Conservation (phyloP, 2,888 invertebrate genomes). For the Lycaena phlaeas region DNA sequence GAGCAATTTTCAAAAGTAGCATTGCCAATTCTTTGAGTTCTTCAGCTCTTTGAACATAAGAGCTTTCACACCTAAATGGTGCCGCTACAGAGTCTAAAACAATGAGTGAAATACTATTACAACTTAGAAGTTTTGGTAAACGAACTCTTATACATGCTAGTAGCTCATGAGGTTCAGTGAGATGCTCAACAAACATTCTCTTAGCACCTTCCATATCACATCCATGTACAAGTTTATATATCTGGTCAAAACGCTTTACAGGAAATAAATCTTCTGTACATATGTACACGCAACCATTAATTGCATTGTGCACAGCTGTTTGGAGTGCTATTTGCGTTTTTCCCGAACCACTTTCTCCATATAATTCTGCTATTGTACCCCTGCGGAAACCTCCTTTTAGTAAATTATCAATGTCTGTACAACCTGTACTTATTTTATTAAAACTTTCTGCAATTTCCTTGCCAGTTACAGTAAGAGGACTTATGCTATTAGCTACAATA, state of each 20-base stretch:
- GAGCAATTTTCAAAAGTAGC: conserved; percentile 36
- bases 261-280: conserved; percentile 83
- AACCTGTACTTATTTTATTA: conserved; percentile 69
- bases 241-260: conserved; percentile 52
- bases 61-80: conserved; percentile 52
- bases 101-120: conserved; percentile 36
- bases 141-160: conserved; percentile 47
- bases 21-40: conserved; percentile 54
- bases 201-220: conserved; percentile 34
- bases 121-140: conserved; percentile 41
- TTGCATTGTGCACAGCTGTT: conserved; percentile 77
- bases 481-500: conserved; percentile 31
- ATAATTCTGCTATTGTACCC: conserved; percentile 82
- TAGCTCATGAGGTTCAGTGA: conserved; percentile 51
- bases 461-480: conserved; percentile 30
- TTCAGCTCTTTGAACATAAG: conserved; percentile 55
- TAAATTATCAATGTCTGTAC: conserved; percentile 70
- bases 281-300: conserved; percentile 76
- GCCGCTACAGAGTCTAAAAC: conserved; percentile 62
- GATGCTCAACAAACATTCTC: conserved; percentile 54
- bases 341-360: conserved; percentile 85
- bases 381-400: conserved; percentile 79
- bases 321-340: conserved; percentile 88
- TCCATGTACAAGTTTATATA: conserved; percentile 31
- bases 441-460: conserved; percentile 25